Base-by-base conservation (phyloP, 2,888 invertebrate genomes). In the Arrhopalites spinosus region DNA sequence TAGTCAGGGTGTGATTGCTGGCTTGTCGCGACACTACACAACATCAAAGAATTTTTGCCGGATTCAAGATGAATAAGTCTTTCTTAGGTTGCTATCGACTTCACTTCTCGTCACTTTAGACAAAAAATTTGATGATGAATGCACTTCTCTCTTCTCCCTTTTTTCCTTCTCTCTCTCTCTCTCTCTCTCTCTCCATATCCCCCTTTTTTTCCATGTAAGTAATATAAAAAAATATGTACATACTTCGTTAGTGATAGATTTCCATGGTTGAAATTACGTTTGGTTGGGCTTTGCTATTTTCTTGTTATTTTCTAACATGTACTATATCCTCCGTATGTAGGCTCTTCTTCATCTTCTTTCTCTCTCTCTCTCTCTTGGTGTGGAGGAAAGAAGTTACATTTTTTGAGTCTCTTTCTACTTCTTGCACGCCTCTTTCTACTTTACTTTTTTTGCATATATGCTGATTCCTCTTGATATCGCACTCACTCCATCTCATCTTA, bases 31-130 rank as follows among this genome's bases (percentile, higher is more conserved):
- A 80, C 79, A 80, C 79, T 81, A 75, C 77, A 75, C 76, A 78
- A 79, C 75, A 80, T 81, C 82, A 81, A 82, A 82, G 81, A 79
- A 79, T 78, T 79, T 79, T 76, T 68, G 78, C 78, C 82, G 79
- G 79, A 80, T 79, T 78, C 77, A 82, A 78, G 72, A 81, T 80
- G 80, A 80, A 77, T 81, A 78, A 77, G 77, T 81, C 79, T 81
- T 78, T 76, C 78, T 72, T 74, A 36, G 66, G 61, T 59, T 69
- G 43, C 50, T 73, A 77, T 79, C 78, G 78, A 80, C 78, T 79
- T 80, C 80, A 81, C 79, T 79, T 81, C 80, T 79, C 80, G 80
- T 82, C 82, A 82, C 81, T 82, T 78, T 78, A 73, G 77, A 80
- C 78, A 81, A 82, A 80, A 80, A 81, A 80, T 78, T 36, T 80